These are phyloP conservation scores for Drosophila atroscutellata DNA, from an alignment of 2,888 invertebrate species.

Conservation along the genomic window DNA sequence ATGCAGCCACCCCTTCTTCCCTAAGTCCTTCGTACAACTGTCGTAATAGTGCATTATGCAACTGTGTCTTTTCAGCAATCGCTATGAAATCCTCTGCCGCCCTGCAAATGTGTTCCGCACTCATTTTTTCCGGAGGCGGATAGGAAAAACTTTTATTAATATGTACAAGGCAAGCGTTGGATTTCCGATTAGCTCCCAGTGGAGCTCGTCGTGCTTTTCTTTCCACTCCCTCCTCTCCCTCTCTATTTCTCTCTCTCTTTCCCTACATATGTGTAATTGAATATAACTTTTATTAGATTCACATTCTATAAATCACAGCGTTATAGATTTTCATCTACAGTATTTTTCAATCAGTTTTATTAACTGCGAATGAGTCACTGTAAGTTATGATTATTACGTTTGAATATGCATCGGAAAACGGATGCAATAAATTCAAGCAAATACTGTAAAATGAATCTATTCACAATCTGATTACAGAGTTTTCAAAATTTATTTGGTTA, in stretches of 20 bases:
- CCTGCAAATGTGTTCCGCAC: conserved; percentile 44
- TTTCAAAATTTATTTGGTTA: not conserved
- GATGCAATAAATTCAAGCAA: not conserved
- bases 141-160: conserved; percentile 50
- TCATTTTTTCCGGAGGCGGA: conserved; percentile 27
- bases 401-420: not conserved
- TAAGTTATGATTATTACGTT: not conserved
- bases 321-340: not conserved
- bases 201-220: not conserved
- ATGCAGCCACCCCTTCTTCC: not conserved
- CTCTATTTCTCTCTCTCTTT: no score
- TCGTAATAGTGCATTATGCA: conserved; percentile 55
- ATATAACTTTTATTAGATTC: conserved; percentile 12
- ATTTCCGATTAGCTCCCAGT: conserved; percentile 39
- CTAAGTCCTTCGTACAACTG: not conserved
- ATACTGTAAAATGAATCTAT: not conserved
- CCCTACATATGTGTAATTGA: conserved; percentile 20
- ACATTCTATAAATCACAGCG: conserved; percentile 5
- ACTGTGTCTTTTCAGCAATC: conserved; percentile 47
- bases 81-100: conserved; percentile 35
- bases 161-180: conserved; percentile 24
- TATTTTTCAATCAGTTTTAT: conserved; percentile 5
- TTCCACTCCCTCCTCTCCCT: no score
- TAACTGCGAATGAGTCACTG: not conserved
- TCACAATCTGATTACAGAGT: not conserved